Conservation (phyloP, 2,113 vertebrate genomes). For the Anhinga rufa region DNA sequence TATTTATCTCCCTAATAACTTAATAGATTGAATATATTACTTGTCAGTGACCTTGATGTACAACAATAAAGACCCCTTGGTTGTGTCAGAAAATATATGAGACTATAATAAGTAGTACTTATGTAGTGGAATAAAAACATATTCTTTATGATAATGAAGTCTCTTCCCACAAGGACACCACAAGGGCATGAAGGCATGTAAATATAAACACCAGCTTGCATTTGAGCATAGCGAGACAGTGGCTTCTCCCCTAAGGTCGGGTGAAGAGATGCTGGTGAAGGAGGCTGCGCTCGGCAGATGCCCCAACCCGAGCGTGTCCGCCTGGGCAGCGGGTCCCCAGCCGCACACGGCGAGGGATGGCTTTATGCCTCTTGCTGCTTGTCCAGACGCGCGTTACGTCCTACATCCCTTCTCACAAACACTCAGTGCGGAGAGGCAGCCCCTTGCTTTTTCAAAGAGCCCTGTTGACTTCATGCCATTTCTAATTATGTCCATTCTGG, state of each 20-base stretch:
- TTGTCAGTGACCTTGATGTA: conserved; percentile 83
- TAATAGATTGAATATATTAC: conserved; percentile 84
- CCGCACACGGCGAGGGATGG: rapidly evolving
- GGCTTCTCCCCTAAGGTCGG: background rate
- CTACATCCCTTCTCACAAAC: background rate
- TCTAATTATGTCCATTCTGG: background rate
- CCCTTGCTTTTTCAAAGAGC: background rate
- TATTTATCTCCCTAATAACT: conserved; percentile 96
- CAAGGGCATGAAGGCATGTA: conserved; percentile 64
- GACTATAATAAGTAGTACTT: conserved; percentile 49
- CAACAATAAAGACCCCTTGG: conserved; percentile 67
- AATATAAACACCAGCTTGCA: background rate
- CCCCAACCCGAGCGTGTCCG: rapidly evolving
- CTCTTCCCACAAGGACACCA: conserved; percentile 68
- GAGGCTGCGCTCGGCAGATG: background rate
- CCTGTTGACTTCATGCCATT: background rate
- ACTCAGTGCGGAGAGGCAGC: background rate
- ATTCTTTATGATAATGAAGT: conserved; percentile 76
- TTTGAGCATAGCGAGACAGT: background rate
- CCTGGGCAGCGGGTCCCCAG: background rate
- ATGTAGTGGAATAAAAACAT: conserved; percentile 57
- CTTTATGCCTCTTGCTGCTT: background rate
- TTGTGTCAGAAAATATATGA: conserved; percentile 62
- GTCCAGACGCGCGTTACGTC: rapidly evolving
- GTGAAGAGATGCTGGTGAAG: background rate